phyloP scores from a whole-genome alignment of 1,140 invertebrate genomes.

The Sitobion miscanthi region DNA sequence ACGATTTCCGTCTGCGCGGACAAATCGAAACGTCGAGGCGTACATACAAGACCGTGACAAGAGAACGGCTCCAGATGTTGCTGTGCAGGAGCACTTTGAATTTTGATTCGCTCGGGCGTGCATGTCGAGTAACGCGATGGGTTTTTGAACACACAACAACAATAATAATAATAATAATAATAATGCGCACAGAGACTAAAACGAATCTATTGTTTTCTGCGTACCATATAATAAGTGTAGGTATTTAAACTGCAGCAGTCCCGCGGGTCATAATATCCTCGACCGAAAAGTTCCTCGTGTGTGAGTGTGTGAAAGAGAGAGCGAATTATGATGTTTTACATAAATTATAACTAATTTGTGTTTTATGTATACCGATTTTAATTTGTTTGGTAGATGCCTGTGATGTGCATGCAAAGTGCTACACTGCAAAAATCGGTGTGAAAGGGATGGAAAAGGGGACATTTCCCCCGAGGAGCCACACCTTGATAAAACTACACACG shows the following conservation, averaged over 20 bases:
- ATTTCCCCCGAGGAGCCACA: background rate
- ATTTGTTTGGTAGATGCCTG: background rate
- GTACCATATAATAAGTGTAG: background rate
- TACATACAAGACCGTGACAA: constrained; percentile 8
- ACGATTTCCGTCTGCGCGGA: background rate
- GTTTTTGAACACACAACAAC: background rate
- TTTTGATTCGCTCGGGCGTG: constrained; percentile 2
- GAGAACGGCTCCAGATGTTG: constrained; percentile 47
- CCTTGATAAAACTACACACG: background rate
- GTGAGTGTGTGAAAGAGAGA: background rate
- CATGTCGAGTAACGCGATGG: background rate
- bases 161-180: background rate
- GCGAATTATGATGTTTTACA: background rate
- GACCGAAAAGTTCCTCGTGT: background rate
- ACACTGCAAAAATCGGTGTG: background rate
- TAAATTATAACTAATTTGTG: background rate
- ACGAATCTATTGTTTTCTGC: background rate
- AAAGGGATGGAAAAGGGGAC: background rate
- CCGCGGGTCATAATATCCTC: background rate
- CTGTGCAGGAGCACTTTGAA: background rate
- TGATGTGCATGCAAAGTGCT: background rate
- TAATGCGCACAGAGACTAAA: background rate
- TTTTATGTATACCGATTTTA: background rate
- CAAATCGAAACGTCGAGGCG: background rate
- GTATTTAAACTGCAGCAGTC: background rate